Base-by-base conservation (phyloP, 2,888 invertebrate species). In the Drosophila dives region DNA sequence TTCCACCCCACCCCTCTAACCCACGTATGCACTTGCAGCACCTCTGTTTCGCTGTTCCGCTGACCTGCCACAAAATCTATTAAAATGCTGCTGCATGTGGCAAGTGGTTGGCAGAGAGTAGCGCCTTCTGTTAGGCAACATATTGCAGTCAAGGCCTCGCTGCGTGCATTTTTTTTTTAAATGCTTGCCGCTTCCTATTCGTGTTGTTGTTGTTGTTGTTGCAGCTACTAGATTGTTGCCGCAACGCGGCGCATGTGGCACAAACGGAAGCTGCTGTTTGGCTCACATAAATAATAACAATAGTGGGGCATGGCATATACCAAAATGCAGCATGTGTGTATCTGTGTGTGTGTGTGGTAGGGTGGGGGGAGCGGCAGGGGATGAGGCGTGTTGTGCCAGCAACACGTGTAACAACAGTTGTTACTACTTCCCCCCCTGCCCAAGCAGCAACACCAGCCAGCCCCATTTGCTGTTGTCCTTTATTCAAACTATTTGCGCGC, bases 211-310 rank as follows among this genome's bases (percentile, higher is more conserved):
- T 15, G 45, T 45, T 45, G 23, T n/a, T 53, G 53, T 23, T 54
- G 8, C 2, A n/a, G 12, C 8, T 38, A 26, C 38, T 10, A 26
- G 17, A 55, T n/a, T 36, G 58, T 55, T 86, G 84, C 81, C 65
- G 64, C 86, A 72, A 60, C 87, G 62, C 70, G 72, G 80, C 74
- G 88, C 90, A 90, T 86, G 87, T 90, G 90, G 89, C 90, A 90
- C 90, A 86, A 86, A 68, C 86, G 86, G 86, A 87, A 87, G 85
- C 90, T 86, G 76, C 78, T 87, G 89, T 90, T 90, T 90, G 89
- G 79, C 90, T 86, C 89, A 82, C 85, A 89, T 84, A 89, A 90
- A 86, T 90, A 86, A 86, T 86, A 90, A 90, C 89, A 90, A 90
- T 88, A 55, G 71, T 72, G 66, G 74, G 54, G 51, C 23, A 55